phyloP scores from a whole-genome alignment of 2,113 vertebrate genomes.

The Syngnathus floridae region DNA sequence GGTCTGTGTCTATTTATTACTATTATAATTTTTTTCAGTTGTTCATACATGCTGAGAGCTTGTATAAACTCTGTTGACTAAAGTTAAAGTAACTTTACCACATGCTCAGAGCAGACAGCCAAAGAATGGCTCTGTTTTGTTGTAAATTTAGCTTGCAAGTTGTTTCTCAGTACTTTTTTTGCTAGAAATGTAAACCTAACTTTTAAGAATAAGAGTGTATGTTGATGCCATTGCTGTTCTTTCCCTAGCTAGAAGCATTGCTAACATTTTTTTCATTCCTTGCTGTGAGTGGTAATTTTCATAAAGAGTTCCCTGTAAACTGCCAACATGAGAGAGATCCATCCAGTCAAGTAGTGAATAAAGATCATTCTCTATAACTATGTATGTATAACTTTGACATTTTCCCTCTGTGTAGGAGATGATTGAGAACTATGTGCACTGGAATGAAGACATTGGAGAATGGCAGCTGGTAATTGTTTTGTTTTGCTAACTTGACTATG shows the following conservation, averaged over 20 bases:
- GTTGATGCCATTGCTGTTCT: neutral
- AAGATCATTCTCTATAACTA: too few species aligned
- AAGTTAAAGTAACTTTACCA: neutral
- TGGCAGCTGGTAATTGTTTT: slow-evolving; percentile 84
- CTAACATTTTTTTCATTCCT: too few species aligned
- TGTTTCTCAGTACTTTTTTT: neutral
- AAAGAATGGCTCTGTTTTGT: neutral
- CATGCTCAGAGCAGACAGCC: neutral
- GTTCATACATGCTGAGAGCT: neutral
- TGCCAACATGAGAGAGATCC: too few species aligned
- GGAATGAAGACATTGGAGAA: slow-evolving; percentile 98
- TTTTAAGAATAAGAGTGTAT: neutral
- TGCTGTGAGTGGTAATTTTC: too few species aligned
- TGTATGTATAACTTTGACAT: neutral
- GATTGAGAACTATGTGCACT: slow-evolving; percentile 97
- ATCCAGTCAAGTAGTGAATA: too few species aligned
- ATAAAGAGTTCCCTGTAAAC: too few species aligned
- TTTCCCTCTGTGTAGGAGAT: slow-evolving; percentile 77
- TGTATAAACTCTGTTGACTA: neutral
- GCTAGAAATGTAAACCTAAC: neutral
- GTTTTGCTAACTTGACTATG: neutral
- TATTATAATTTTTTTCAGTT: neutral
- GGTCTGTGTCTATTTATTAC: slow-evolving; percentile 60
- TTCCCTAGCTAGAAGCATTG: neutral
- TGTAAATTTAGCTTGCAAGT: neutral